Evolutionary conservation across 2,113 vertebrate genomes (phyloP), one percentile per base, ranked within the genome.

Genomic region (Corvus moneduloides): DNA sequence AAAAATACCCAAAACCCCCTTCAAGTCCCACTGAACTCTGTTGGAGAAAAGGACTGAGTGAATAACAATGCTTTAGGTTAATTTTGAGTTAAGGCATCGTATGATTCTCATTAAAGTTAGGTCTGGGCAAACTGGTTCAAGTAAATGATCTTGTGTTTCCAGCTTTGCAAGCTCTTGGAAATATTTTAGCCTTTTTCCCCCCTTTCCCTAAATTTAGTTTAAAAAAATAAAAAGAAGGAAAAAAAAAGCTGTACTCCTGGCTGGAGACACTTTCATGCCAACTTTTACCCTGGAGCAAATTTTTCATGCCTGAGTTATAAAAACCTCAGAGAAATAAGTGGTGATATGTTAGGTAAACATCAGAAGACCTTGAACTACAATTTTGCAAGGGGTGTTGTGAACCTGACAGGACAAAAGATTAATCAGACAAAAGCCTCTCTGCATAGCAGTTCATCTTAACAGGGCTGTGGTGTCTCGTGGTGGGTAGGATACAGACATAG

Each of bases 231-330:
- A 27, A 11, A 19, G 23, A 14, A 3, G 5, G 2, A 3, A 4
- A 8, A 13, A 46, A 27, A 80, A 35, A 13, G 0, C 48, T 32
- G 6, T 90, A n/a, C 67, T 96, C 39, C 66, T 94, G 85, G 62
- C 77, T 90, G 86, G 63, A 95, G 93, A 95, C 49, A 87, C 28
- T 89, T 93, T 93, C 83, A 78, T 96, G 83, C 90, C 88, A 94
- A 28, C 90, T 95, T 95, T 95, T 63, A 90, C 88, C 96, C 95
- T 80, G 80, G 63, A 92, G 96, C 96, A 95, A 93, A 96, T 95
- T 94, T 97, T 97, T 97, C 89, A 87, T 96, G 94, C 88, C 80
- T 96, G 93, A 97, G 84, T 96, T 96, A 93, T 84, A 95, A 95
- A 97, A 95, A 95, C 71, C 84, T 93, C 93, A 94, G 86, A 94